Evolutionary conservation across 2,888 invertebrate species (phyloP), one percentile per base, ranked within the genome.

Genomic region (Bombyx huttoni): DNA sequence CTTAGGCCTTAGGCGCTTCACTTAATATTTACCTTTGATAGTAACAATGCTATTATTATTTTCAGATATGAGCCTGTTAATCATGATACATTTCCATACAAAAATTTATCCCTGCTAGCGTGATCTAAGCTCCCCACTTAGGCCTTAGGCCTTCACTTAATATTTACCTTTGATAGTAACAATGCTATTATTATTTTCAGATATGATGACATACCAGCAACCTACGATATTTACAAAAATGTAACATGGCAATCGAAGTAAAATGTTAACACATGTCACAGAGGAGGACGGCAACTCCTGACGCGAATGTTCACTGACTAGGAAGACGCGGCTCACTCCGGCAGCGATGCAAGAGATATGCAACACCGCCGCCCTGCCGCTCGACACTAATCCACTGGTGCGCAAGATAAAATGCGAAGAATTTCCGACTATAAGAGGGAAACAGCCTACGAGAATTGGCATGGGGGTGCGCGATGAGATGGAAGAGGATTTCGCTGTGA

Each of bases 401-500:
- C 82, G 89, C 68, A 89, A 89, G 70, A 89, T 89, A 84, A 89
- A 89, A 86, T 89, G 89, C 81, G 89, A 89, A 81, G 89, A 89
- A 70, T 89, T 86, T 67, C 87, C 88, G 53, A 56, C 76, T 45
- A 78, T 88, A 65, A 78, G 87, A 75, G 84, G 84, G 64, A 88
- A 85, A 70, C 85, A 81, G 66, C 72, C 80, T 54, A 61, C 76
- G 58, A 80, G 87, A 79, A 75, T 81, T 66, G 87, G 87, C 59
- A 86, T 87, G 85, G 84, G 86, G 77, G 87, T 90, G 72, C 89
- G 86, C 62, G 89, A 89, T 76, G 90, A 90, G 53, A 84, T 89
- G 87, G 91, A 91, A 78, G 92, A 91, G 73, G 90, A 91, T 73
- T 91, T 90, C 67, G 89, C 90, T 69, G 92, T 91, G 81, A 93